Evolutionary conservation across 2,797 vertebrate species (phyloP).

Genomic region (Allenopithecus nigroviridis): DNA sequence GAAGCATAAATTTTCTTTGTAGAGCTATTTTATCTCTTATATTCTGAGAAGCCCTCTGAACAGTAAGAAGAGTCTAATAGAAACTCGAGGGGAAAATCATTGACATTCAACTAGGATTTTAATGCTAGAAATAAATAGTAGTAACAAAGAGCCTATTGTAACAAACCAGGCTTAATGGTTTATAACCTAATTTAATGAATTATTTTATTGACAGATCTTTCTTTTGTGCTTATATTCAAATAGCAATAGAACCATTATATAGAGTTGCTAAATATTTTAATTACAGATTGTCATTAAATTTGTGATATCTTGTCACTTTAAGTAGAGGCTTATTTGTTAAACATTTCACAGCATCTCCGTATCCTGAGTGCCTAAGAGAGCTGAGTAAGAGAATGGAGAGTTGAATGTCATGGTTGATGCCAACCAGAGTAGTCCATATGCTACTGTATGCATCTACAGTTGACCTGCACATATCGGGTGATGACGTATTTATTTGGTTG

Average conservation of each 20-base stretch:
- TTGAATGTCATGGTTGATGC: background rate
- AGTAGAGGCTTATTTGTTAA: background rate
- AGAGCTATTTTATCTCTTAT: background rate
- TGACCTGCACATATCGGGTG: background rate
- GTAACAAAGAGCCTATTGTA: slow-evolving; percentile 27
- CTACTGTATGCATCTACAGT: background rate
- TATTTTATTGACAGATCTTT: slow-evolving; percentile 54
- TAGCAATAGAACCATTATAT: slow-evolving; percentile 14
- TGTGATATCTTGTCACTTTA: slow-evolving; percentile 45
- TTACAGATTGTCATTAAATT: slow-evolving; percentile 60
- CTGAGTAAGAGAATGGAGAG: background rate
- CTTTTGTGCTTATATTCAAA: slow-evolving; percentile 70
- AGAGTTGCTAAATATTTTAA: slow-evolving; percentile 64
- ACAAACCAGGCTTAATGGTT: background rate
- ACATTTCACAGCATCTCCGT: background rate
- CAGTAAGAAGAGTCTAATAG: background rate
- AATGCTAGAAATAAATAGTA: slow-evolving; percentile 67
- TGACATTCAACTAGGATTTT: slow-evolving; percentile 52
- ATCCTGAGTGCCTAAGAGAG: background rate
- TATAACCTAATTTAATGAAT: slow-evolving; percentile 53
- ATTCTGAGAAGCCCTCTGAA: background rate
- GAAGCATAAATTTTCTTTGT: background rate
- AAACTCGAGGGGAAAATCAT: background rate
- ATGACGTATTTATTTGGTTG: background rate
- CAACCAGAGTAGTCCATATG: background rate